phyloP scores from a whole-genome alignment of 2,797 vertebrate genomes.

The Myotis myotis region DNA sequence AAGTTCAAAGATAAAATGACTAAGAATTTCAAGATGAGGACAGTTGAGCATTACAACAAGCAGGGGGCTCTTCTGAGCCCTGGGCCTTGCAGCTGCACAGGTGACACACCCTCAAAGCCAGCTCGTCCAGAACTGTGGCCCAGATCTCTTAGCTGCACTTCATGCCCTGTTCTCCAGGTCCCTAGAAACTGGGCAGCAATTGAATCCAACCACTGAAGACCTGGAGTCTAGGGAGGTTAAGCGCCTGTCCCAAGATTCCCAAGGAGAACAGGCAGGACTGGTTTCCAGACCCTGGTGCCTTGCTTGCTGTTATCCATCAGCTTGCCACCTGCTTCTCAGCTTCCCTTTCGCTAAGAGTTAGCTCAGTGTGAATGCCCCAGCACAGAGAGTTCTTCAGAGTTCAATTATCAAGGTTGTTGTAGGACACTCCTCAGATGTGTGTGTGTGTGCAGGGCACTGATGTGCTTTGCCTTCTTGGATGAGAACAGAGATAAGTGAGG shows the following conservation, averaged over 20 bases:
- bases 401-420: neutral
- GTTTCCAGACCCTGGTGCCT: neutral
- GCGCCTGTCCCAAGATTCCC: neutral
- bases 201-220: neutral
- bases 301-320: neutral
- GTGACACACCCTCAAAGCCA: rapidly evolving
- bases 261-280: neutral
- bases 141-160: neutral
- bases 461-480: neutral
- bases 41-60: neutral
- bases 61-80: neutral
- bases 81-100: neutral
- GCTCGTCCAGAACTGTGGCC: neutral
- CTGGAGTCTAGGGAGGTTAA: neutral
- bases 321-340: neutral
- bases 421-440: neutral
- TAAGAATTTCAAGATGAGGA: neutral
- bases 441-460: neutral
- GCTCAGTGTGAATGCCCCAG: too few relatives aligned
- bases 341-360: neutral
- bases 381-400: neutral
- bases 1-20: neutral
- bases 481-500: neutral
- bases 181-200: neutral
- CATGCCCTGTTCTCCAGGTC: neutral